Base-by-base conservation (phyloP, 1,140 invertebrate species). In the Rhopalosiphum padi region DNA sequence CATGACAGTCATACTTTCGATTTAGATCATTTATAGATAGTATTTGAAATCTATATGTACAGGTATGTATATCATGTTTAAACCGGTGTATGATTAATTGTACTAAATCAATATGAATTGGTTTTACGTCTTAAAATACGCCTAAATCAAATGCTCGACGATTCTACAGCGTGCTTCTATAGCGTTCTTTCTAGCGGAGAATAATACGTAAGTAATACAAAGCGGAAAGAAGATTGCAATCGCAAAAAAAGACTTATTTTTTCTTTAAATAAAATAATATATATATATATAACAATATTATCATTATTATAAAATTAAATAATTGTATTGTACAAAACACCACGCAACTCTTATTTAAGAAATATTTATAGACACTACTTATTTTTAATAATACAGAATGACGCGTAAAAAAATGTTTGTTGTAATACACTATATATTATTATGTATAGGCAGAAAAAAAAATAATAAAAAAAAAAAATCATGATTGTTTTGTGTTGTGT, bases 151-250 rank as follows among this genome's bases (percentile, higher is more conserved):
- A 51, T 93, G 82, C 46, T 55, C 37, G 77, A 85, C 77, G 82
- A 86, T 46, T 92, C 91, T 93, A 93, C 91, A 85, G 25, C 91
- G 91, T 93, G 91, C 91, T 93, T 51, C 91, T 93, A 93, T 83
- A 85, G 25, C 91, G 91, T 93, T 83, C 91, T 93, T 51, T 77
- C 68, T 93, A 93, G 91, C 82, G 8, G 82, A 93, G 35, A 93
- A 92, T 88, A 85, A 41, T 91, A 93, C 91, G 91, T 86, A 85
- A 48, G 91, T 55, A 53, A 82, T 93, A 93, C 82, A 93, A 93
- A 93, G 91, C 91, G 91, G 82, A 86, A 41, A 93, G 91, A 93
- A 93, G 91, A 55, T 92, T 23, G 91, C 91, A 92, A 55, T 90
- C 37, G 37, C 89, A 90, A 90, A 90, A 93, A 86, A 51, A 53